Base-by-base conservation (phyloP, 2,888 invertebrate genomes). In the Coremacera marginata region DNA sequence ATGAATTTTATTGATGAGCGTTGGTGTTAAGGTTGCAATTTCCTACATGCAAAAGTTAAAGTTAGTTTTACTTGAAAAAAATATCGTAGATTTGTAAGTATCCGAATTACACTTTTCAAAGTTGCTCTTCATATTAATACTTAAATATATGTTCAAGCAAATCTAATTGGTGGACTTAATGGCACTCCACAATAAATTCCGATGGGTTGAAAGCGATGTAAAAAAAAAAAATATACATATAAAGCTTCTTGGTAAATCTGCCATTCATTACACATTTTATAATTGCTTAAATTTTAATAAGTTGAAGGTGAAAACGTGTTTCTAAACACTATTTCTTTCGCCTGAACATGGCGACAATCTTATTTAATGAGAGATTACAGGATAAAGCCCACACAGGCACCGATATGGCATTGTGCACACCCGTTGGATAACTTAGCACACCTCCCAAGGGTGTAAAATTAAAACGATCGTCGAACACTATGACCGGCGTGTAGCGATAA, bases 321-420 rank as follows among this genome's bases (percentile, higher is more conserved):
- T 79, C 62, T 80, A 78, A 34, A 83, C 37, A 78, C 25, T 77
- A 65, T 75, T 75, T 68, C 72, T 80, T 82, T 78, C 82, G 80
- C 55, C 84, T 86, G 1, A 85, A 75, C 22, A 85, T 37, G 16
- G 83, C 79, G 11, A 86, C 83, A 16, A 89, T 74, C 62, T 85
- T 80, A 77, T 88, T 86, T 77, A 90, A 88, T 4, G 90, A 88
- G 60, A 90, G 87, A 82, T 90, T 90, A 83, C 90, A 90, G 14
- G 91, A 90, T 77, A 91, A 86, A 0, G 90, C 88, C 91, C 91
- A 91, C 78, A 90, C 89, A 73, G 91, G 91, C 75, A 91, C 90
- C 0, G 91, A 91, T 60, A 91, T 88, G 2, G 89, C 88, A 83
- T 91, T 91, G 1, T 83, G 82, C n/a, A 89, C 82, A 9, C 89